These are phyloP conservation scores for Catocala nupta DNA, from an alignment of 2,888 invertebrate species.

Conservation along the genomic window DNA sequence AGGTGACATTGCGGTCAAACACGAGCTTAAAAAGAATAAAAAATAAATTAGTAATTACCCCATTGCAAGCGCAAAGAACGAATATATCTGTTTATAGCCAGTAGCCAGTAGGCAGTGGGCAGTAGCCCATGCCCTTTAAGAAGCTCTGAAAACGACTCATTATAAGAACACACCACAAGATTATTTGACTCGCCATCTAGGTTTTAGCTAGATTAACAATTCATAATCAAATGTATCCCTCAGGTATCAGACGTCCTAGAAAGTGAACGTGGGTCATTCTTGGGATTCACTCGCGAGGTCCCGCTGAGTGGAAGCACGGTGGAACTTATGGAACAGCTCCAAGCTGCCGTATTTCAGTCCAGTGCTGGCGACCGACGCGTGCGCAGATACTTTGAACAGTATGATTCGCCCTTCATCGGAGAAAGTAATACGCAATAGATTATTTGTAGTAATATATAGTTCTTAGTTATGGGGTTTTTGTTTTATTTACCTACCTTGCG, in stretches of 20 bases:
- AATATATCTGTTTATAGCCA: too few species aligned
- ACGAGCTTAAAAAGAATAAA: too few species aligned
- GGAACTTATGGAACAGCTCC: slow-evolving; percentile 65
- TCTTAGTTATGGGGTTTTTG: neutral
- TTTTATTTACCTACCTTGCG: neutral
- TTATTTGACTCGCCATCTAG: too few species aligned
- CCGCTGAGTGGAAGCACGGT: slow-evolving; percentile 59
- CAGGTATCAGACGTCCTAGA: slow-evolving; percentile 66
- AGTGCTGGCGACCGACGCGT: slow-evolving; percentile 67
- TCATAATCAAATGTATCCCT: slow-evolving; percentile 7
- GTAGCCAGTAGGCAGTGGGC: too few species aligned
- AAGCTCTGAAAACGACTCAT: too few species aligned
- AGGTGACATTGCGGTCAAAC: too few species aligned
- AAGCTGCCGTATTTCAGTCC: slow-evolving; percentile 54
- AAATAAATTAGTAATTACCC: too few species aligned
- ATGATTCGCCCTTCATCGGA: slow-evolving; percentile 69
- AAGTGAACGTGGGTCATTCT: slow-evolving; percentile 68
- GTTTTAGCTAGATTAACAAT: too few species aligned
- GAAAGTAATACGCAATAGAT: slow-evolving; percentile 18
- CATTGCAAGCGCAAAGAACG: too few species aligned
- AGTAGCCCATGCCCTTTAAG: too few species aligned
- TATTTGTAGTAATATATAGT: neutral
- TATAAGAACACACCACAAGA: too few species aligned
- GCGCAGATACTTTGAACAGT: slow-evolving; percentile 71
- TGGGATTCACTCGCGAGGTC: slow-evolving; percentile 68